phyloP scores from a whole-genome alignment of 2,888 invertebrate genomes.

The Griposia aprilina region DNA sequence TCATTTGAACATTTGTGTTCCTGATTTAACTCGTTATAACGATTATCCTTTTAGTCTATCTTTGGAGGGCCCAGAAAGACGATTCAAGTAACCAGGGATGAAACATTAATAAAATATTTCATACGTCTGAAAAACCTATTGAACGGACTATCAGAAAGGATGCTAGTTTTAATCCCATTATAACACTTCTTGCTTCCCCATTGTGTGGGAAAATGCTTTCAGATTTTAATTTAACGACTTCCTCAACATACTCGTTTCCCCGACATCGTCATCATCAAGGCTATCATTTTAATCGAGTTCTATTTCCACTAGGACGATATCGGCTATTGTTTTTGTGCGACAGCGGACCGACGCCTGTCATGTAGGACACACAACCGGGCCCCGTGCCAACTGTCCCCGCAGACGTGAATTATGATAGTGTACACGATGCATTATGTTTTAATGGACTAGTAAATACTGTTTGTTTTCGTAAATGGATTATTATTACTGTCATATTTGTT shows the following conservation, averaged over 20 bases:
- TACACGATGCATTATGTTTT: conserved; percentile 54
- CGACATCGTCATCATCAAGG: conserved; percentile 41
- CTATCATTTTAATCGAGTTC: conserved; percentile 62
- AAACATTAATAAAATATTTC: background rate
- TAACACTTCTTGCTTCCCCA: background rate
- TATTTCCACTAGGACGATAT: conserved; percentile 48
- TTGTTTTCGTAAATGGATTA: conserved; percentile 54
- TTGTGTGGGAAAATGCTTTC: background rate
- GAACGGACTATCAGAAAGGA: background rate
- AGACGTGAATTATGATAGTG: conserved; percentile 52
- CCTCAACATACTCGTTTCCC: background rate
- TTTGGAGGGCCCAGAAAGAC: background rate
- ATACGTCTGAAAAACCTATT: background rate
- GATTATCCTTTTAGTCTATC: background rate
- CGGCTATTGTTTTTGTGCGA: conserved; percentile 53
- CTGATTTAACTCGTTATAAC: background rate
- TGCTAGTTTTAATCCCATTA: background rate
- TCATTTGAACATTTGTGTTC: background rate
- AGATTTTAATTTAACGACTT: background rate
- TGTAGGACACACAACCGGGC: conserved; percentile 59
- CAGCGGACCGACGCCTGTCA: conserved; percentile 56
- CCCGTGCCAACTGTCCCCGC: conserved; percentile 57
- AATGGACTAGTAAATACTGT: conserved; percentile 55
- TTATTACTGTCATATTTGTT: conserved; percentile 18
- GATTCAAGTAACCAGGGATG: background rate